Evolutionary conservation across 2,888 invertebrate species (phyloP), one percentile per base, ranked within the genome.

Genomic region (Encarsia formosa): DNA sequence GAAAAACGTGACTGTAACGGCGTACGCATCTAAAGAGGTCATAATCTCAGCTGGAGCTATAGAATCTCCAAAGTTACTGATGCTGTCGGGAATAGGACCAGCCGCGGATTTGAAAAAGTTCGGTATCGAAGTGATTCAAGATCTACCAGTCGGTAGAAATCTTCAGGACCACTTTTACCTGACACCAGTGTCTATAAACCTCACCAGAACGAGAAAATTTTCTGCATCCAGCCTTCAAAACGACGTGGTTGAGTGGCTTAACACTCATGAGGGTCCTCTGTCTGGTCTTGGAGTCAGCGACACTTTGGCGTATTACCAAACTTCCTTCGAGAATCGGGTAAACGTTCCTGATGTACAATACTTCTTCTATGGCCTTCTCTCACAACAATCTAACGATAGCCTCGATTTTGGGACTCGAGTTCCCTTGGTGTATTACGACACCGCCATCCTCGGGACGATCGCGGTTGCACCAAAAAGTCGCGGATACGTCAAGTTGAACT

Each of bases 71-170:
- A 91, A 93, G 67, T 70, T 94, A 2, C 71, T 94, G 42, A 86
- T 92, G 88, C 69, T 92, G 8, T 91, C 91, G 0, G 93, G 93
- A 9, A 76, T 92, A 23, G 88, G 88, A 0, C 88, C 88, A 0
- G 71, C 67, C 19, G 75, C 80, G 1, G 82, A 87, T 64, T 73
- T 88, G 5, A 61, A 71, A 16, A 74, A 79, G 32, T 65, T 82
- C 8, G 77, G 78, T 5, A 86, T 91, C 44, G 70, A 78, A 0
- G 78, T 84, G 2, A 66, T 88, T 31, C 77, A 81, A 55, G 79
- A 90, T 67, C 76, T 88, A 1, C 83, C 82, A 2, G 90, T 91
- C 0, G 91, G 91, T 13, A 81, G 82, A 64, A 91, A 91, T 71
- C 78, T 91, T 0, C 89, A 89, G 70, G 90, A 91, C 69, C 90